phyloP scores from a whole-genome alignment of 2,888 invertebrate species.

The Archips crataeganus region DNA sequence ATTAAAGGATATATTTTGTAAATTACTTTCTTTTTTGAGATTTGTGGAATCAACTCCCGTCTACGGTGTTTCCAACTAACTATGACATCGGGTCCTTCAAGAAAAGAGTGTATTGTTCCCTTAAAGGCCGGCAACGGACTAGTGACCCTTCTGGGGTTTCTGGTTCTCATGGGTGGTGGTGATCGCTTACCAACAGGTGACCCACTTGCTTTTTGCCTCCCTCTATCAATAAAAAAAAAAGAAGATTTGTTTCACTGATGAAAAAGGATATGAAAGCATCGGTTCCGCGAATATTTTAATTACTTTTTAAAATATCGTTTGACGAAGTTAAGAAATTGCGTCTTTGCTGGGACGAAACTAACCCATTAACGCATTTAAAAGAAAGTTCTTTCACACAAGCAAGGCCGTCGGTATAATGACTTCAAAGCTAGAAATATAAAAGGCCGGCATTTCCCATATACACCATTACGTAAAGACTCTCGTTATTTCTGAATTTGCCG shows the following conservation, averaged over 20 bases:
- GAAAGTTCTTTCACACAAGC: constrained; percentile 39
- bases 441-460: constrained; percentile 41
- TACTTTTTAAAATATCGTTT: constrained; percentile 29
- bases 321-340: constrained; percentile 11
- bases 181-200: too few relatives aligned
- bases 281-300: constrained; percentile 15
- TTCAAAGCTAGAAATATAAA: constrained; percentile 42
- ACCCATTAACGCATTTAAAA: constrained; percentile 28
- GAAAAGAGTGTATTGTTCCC: too few relatives aligned
- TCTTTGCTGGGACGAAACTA: constrained; percentile 22
- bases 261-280: constrained; percentile 4
- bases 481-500: constrained; percentile 38
- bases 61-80: too few relatives aligned
- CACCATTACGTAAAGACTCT: constrained; percentile 29
- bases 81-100: too few relatives aligned
- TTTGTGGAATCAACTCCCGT: too few relatives aligned
- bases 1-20: constrained; percentile 40
- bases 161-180: too few relatives aligned
- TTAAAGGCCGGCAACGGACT: too few relatives aligned
- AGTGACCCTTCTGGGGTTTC: too few relatives aligned
- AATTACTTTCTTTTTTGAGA: constrained; percentile 27
- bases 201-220: too few relatives aligned
- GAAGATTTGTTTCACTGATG: constrained; percentile 16
- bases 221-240: too few relatives aligned
- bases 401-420: constrained; percentile 34